A percentile compares a stretch with the other conserved stretches of the same genome.
These are phyloP conservation scores for Agonopterix alstromeriana DNA, from an alignment of 2,888 invertebrate species.

Conservation along the genomic window DNA sequence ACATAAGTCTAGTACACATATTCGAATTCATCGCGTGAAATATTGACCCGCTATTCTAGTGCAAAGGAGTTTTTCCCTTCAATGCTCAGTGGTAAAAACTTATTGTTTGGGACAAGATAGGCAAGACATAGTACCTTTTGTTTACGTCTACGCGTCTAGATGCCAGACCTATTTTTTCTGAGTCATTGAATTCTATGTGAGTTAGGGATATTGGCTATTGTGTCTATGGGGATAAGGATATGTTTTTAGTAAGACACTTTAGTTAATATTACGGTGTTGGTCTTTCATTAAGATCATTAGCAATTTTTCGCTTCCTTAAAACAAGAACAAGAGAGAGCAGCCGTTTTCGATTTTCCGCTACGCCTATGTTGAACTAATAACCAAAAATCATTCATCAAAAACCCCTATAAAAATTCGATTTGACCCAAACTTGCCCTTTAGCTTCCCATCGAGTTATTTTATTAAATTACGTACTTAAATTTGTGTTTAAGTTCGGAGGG, in stretches of 20 bases:
- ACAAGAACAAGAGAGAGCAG: too few species aligned
- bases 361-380: background rate
- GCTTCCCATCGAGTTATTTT: slow-evolving; percentile 29
- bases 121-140: slow-evolving; percentile 4
- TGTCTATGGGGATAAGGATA: too few species aligned
- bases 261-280: too few species aligned
- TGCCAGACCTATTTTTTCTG: background rate
- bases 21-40: too few species aligned
- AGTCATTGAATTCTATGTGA: slow-evolving; percentile 2
- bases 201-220: background rate
- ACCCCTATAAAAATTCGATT: slow-evolving; percentile 9
- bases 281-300: too few species aligned
- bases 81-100: background rate
- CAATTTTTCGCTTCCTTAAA: too few species aligned
- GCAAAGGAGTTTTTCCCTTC: too few species aligned
- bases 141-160: background rate
- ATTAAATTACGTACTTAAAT: slow-evolving; percentile 48
- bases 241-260: too few species aligned
- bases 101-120: slow-evolving; percentile 6
- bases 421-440: slow-evolving; percentile 11
- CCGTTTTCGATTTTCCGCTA: too few species aligned
- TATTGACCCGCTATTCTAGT: too few species aligned
- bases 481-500: slow-evolving; percentile 40
- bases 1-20: too few species aligned
- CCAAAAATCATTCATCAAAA: background rate